phyloP scores from a whole-genome alignment of 1,140 invertebrate species.

The Nomia melanderi region DNA sequence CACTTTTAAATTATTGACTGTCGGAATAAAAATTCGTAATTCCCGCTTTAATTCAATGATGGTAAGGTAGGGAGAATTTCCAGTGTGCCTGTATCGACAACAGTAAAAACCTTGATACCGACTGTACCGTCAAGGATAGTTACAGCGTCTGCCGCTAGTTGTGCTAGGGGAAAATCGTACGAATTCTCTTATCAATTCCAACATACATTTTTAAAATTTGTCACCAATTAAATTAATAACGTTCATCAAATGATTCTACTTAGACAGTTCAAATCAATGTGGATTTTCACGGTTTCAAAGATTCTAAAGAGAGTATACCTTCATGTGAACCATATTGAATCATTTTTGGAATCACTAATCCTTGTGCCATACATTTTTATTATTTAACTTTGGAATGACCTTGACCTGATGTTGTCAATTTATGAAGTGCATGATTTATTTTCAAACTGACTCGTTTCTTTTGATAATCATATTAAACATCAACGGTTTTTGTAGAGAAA shows the following conservation, averaged over 20 bases:
- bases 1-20: not conserved
- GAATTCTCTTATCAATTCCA: not conserved
- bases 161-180: not conserved
- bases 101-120: conserved; percentile 7
- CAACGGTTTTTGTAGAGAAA: not conserved
- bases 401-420: not conserved
- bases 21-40: not conserved
- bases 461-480: not conserved
- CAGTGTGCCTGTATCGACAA: not conserved
- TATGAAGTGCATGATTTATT: not conserved
- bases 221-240: no score
- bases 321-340: no score
- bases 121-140: not conserved
- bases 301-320: no score
- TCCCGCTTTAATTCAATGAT: not conserved
- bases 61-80: conserved; percentile 42
- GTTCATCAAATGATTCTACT: not conserved
- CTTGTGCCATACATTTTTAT: no score
- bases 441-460: no score
- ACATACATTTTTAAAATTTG: not conserved
- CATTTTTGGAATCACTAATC: no score
- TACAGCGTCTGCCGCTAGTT: not conserved
- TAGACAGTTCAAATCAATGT: not conserved
- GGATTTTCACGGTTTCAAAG: no score
- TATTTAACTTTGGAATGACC: not conserved